phyloP scores from a whole-genome alignment of 2,797 vertebrate species.

The Antrozous pallidus region DNA sequence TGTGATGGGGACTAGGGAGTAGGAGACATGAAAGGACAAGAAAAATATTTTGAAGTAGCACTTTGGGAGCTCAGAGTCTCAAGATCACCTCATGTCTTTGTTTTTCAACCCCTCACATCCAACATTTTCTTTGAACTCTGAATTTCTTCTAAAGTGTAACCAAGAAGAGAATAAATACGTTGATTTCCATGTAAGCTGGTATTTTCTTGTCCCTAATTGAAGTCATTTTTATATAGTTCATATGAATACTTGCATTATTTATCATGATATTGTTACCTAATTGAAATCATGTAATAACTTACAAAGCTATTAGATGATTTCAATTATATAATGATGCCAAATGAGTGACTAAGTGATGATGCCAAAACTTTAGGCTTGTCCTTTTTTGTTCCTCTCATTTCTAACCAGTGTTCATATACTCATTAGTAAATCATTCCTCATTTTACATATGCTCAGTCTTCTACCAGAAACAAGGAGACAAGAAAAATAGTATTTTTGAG shows the following conservation, averaged over 20 bases:
- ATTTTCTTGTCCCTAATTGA: constrained; percentile 27
- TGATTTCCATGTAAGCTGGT: constrained; percentile 37
- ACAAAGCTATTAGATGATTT: too few species aligned
- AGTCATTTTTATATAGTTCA: not conserved
- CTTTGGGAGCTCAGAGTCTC: not conserved
- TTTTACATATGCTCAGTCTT: not conserved
- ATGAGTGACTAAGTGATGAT: not conserved
- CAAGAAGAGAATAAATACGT: constrained; percentile 27
- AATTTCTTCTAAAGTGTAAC: constrained; percentile 29
- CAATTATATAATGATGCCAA: not conserved
- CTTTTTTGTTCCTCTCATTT: not conserved
- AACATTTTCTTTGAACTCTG: constrained; percentile 21
- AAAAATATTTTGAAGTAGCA: not conserved
- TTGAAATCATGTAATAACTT: not conserved
- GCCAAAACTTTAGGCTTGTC: not conserved
- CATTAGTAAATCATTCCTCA: not conserved
- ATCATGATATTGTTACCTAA: not conserved
- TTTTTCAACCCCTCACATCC: not conserved
- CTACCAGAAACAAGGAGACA: not conserved
- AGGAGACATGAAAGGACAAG: not conserved
- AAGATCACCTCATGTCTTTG: not conserved
- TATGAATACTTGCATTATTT: not conserved
- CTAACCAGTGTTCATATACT: not conserved
- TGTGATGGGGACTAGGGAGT: not conserved
- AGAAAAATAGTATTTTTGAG: not conserved